A percentile compares a stretch with the other conserved stretches of the same genome.
These are phyloP conservation scores for Lymantria dispar DNA, from an alignment of 2,888 invertebrate species.

Conservation along the genomic window DNA sequence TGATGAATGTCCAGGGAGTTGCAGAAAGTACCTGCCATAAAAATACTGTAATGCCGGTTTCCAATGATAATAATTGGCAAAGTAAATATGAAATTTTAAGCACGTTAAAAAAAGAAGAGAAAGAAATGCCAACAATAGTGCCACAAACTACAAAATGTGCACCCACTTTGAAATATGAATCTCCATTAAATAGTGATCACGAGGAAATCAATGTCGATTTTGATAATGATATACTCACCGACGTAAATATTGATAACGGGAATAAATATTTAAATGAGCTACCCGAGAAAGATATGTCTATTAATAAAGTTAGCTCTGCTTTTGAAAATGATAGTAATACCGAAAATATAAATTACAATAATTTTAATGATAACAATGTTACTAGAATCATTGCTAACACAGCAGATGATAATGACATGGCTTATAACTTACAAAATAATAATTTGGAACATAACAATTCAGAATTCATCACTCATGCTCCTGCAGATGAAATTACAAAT, in stretches of 20 bases:
- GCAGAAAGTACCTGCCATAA: not conserved
- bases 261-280: conserved; percentile 27
- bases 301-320: conserved; percentile 4
- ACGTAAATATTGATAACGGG: not conserved
- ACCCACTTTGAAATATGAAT: conserved; percentile 4
- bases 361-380: not conserved
- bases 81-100: conserved; percentile 72
- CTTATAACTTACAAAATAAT: conserved; percentile 15
- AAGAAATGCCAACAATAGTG: conserved; percentile 23
- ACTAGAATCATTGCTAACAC: not conserved
- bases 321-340: not conserved
- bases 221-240: not conserved
- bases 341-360: not conserved
- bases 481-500: not conserved
- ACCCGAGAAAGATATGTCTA: conserved; percentile 39
- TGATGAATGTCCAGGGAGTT: not conserved
- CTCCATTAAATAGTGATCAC: not conserved
- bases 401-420: conserved; percentile 7
- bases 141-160: not conserved
- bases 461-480: not conserved
- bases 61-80: conserved; percentile 62
- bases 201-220: not conserved
- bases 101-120: conserved; percentile 56
- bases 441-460: conserved; percentile 13
- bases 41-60: conserved; percentile 9